phyloP scores from a whole-genome alignment of 2,113 vertebrate species.

The Leptobrachium ailaonicum region DNA sequence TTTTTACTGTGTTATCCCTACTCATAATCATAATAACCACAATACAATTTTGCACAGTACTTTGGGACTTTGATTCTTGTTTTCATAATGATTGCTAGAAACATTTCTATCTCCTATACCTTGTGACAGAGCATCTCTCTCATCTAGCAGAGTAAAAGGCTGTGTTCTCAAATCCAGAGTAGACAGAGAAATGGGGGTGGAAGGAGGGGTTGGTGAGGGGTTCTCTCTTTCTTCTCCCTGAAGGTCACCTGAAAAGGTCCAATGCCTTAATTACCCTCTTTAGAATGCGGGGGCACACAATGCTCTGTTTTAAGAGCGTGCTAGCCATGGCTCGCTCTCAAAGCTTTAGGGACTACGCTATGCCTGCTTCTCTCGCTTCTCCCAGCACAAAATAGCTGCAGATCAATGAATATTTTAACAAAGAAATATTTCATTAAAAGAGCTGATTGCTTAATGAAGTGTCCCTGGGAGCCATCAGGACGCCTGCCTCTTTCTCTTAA shows the following conservation, averaged over 20 bases:
- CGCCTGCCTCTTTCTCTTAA: constrained; percentile 57
- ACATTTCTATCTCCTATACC: neutral
- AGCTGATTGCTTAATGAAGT: constrained; percentile 78
- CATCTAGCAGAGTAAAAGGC: constrained; percentile 1
- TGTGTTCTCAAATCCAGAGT: constrained; percentile 5
- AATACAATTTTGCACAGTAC: too few species aligned
- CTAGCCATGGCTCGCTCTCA: constrained; percentile 43
- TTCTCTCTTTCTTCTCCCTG: constrained; percentile 33
- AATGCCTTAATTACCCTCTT: constrained; percentile 1
- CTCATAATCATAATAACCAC: too few species aligned
- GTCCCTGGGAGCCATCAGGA: constrained; percentile 69
- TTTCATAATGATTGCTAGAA: too few species aligned
- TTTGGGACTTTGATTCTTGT: too few species aligned
- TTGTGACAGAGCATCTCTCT: neutral
- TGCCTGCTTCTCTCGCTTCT: constrained; percentile 52
- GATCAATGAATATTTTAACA: constrained; percentile 76
- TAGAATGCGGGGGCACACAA: constrained; percentile 49
- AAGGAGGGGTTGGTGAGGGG: constrained; percentile 9
- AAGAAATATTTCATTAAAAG: constrained; percentile 78
- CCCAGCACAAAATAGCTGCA: constrained; percentile 52
- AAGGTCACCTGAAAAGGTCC: constrained; percentile 40
- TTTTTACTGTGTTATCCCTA: too few species aligned
- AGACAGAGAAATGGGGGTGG: constrained; percentile 13
- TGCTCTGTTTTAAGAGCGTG: neutral
- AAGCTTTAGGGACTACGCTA: constrained; percentile 50